Evolutionary conservation across 35 echinoderm and acorn worm genomes (phyloP).

Genomic region (Lytechinus pictus): DNA sequence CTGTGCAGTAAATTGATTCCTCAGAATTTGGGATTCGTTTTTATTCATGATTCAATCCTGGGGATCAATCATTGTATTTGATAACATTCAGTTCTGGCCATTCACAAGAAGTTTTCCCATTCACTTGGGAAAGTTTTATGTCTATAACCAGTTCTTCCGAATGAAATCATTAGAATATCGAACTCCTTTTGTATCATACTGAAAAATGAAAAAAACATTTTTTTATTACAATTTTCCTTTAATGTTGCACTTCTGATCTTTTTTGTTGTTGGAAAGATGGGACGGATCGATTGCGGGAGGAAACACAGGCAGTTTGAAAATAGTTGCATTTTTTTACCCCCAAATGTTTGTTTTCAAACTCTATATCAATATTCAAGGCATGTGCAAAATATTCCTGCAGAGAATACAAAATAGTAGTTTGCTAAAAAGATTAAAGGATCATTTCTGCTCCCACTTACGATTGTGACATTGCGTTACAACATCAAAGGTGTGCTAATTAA

Average conservation of each 20-base stretch:
- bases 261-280: not conserved
- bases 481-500: not conserved
- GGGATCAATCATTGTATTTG: not conserved
- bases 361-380: not conserved
- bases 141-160: not conserved
- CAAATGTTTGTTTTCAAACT: not conserved
- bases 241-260: not conserved
- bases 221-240: too few species aligned
- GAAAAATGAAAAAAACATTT: too few species aligned
- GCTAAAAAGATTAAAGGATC: not conserved
- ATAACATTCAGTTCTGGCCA: not conserved
- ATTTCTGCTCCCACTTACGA: not conserved
- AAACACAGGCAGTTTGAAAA: not conserved
- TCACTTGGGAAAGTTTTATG: not conserved
- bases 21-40: not conserved
- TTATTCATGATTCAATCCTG: not conserved
- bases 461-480: not conserved
- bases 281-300: not conserved
- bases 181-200: too few species aligned
- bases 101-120: not conserved
- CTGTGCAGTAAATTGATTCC: constrained; percentile 7
- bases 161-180: too few species aligned
- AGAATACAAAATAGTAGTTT: not conserved
- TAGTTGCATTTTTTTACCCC: too few species aligned
- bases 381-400: not conserved